Conservation (phyloP, 2,113 vertebrate genomes). For the Ailurus styani region DNA sequence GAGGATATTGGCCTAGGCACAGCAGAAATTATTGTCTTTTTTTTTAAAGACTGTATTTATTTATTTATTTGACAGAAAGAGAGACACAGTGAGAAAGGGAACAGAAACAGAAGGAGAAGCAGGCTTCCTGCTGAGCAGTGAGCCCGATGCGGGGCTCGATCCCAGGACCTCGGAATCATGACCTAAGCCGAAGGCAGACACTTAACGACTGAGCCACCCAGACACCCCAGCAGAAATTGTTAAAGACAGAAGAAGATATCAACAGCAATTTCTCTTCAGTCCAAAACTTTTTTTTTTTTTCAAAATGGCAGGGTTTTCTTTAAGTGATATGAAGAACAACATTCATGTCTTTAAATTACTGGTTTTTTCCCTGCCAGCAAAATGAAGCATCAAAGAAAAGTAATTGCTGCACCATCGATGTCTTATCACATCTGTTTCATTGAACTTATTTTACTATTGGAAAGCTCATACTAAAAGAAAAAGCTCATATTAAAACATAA, state of each 20-base stretch:
- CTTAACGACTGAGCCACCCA: too few species aligned
- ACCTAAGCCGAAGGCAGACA: too few species aligned
- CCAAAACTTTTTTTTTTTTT: background rate
- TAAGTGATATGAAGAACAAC: background rate
- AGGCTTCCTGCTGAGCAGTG: too few species aligned
- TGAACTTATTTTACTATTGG: background rate
- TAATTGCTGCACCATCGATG: background rate
- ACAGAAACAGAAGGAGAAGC: too few species aligned
- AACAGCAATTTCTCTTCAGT: background rate
- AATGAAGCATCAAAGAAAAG: slow-evolving; percentile 52
- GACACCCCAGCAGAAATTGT: background rate
- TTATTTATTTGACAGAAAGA: too few species aligned
- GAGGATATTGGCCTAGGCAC: background rate
- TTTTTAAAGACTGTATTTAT: too few species aligned
- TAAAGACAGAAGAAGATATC: background rate
- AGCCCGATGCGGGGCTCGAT: too few species aligned
- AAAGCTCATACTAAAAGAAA: background rate
- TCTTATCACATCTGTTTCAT: background rate
- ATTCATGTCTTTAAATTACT: background rate
- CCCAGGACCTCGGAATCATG: too few species aligned
- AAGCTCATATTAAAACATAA: background rate
- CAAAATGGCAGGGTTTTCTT: background rate
- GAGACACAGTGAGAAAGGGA: too few species aligned
- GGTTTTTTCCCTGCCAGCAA: background rate
- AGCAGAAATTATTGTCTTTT: background rate